Evolutionary conservation across 1,140 invertebrate genomes (phyloP).

Genomic region (Trialeurodes vaporariorum): DNA sequence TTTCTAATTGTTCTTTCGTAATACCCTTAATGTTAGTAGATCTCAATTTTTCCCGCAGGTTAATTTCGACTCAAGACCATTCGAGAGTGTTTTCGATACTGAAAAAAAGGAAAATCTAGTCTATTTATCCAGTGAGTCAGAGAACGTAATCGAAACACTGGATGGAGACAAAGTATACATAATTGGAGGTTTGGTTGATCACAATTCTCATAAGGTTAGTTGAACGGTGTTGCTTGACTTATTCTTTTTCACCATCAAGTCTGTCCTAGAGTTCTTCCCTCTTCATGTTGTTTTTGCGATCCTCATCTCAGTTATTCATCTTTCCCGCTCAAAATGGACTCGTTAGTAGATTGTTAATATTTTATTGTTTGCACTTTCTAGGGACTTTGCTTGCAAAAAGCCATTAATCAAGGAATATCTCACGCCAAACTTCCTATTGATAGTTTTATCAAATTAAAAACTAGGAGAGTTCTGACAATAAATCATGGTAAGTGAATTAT

Average conservation of each 20-base stretch:
- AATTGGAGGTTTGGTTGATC: slow-evolving; percentile 95
- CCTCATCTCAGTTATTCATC: no score
- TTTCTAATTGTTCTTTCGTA: no score
- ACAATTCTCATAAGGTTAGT: slow-evolving; percentile 83
- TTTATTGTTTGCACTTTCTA: no score
- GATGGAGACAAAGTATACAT: slow-evolving; percentile 74
- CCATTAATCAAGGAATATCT: slow-evolving; percentile 57
- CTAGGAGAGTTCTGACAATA: slow-evolving; percentile 86
- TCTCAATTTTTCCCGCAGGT: no score
- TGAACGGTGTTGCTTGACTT: slow-evolving; percentile 11
- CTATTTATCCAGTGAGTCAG: slow-evolving; percentile 90
- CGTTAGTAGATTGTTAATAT: no score
- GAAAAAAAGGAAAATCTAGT: slow-evolving; percentile 56
- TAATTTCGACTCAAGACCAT: slow-evolving; percentile 51
- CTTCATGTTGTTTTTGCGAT: no score
- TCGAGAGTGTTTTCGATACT: slow-evolving; percentile 49
- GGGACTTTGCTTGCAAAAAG: slow-evolving; percentile 75
- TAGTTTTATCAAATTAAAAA: slow-evolving; percentile 85
- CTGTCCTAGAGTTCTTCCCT: no score
- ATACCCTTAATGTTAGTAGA: no score
- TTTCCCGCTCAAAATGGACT: no score
- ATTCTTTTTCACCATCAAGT: neutral
- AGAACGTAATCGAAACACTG: slow-evolving; percentile 67
- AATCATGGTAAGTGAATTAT: slow-evolving; percentile 88
- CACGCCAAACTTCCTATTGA: slow-evolving; percentile 84